Conservation (phyloP, 2,113 vertebrate genomes). For the Holacanthus passer region DNA sequence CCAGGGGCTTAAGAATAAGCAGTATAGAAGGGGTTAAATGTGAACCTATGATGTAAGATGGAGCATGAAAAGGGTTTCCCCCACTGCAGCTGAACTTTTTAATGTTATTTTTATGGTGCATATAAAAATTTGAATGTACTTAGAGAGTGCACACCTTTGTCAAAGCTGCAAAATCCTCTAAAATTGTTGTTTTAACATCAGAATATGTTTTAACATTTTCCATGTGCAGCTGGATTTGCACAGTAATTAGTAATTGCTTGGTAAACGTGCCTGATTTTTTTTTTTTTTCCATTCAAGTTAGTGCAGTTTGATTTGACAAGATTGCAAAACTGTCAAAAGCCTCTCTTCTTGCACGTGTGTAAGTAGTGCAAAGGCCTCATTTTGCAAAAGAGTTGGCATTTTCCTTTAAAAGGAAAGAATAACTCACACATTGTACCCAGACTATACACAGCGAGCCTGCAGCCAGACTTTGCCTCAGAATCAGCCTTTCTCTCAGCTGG, state of each 20-base stretch:
- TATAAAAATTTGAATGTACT: too few relatives aligned
- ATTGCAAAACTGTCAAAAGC: not conserved
- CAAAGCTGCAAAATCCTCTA: not conserved
- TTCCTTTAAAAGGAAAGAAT: constrained; percentile 23
- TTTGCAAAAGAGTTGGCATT: not conserved
- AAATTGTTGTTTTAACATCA: not conserved
- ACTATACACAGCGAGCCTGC: not conserved
- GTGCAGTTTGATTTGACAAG: not conserved
- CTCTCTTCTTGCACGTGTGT: not conserved
- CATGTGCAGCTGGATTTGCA: not conserved
- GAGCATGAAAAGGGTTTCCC: constrained; percentile 4
- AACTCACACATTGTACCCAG: constrained; percentile 16
- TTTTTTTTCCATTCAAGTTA: not conserved
- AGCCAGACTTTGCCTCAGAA: constrained; percentile 38
- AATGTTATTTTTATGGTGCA: not conserved
- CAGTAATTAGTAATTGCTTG: not conserved
- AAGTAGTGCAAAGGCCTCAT: constrained; percentile 2
- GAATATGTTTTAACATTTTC: not conserved
- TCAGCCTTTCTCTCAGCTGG: constrained; percentile 45
- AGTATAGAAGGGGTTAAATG: not conserved
- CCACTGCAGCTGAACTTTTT: not conserved
- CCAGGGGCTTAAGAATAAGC: not conserved
- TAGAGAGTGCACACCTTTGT: not conserved
- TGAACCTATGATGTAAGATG: not conserved
- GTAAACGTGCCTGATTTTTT: not conserved